These are phyloP conservation scores for Phocides pigmalion DNA, from an alignment of 1,140 invertebrate species.

Conservation along the genomic window DNA sequence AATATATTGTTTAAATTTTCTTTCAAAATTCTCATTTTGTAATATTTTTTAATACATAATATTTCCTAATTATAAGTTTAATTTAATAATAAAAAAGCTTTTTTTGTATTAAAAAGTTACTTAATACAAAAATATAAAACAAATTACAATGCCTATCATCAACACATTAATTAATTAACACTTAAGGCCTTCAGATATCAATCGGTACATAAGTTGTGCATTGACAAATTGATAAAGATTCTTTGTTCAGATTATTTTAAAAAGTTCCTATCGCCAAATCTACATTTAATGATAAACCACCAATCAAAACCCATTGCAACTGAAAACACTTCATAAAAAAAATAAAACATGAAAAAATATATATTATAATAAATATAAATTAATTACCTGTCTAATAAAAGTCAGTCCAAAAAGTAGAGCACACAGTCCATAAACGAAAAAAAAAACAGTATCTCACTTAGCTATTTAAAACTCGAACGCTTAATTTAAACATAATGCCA, in stretches of 20 bases:
- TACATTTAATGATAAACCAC: not conserved
- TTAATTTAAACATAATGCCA: constrained; percentile 79
- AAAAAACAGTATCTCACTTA: constrained; percentile 58
- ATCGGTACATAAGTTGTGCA: constrained; percentile 9
- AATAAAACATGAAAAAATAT: not conserved
- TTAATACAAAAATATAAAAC: not conserved
- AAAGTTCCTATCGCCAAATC: not conserved
- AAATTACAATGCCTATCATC: not conserved
- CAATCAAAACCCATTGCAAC: too few species aligned
- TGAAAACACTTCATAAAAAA: not conserved
- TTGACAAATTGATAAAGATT: constrained; percentile 17
- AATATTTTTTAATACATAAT: not conserved
- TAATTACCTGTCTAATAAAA: constrained; percentile 60
- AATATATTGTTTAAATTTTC: constrained; percentile 22
- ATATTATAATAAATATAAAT: constrained; percentile 1
- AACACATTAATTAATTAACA: constrained; percentile 9
- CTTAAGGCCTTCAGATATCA: constrained; percentile 23
- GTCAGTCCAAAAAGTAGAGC: constrained; percentile 53
- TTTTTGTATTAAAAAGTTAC: not conserved
- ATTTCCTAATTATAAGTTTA: not conserved
- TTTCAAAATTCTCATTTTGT: not conserved
- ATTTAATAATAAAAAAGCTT: not conserved
- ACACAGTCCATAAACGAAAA: constrained; percentile 55
- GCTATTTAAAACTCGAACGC: constrained; percentile 71
- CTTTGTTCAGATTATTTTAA: constrained; percentile 16